Evolutionary conservation across 2,888 invertebrate species (phyloP).

Genomic region (Eretmocerus hayati): DNA sequence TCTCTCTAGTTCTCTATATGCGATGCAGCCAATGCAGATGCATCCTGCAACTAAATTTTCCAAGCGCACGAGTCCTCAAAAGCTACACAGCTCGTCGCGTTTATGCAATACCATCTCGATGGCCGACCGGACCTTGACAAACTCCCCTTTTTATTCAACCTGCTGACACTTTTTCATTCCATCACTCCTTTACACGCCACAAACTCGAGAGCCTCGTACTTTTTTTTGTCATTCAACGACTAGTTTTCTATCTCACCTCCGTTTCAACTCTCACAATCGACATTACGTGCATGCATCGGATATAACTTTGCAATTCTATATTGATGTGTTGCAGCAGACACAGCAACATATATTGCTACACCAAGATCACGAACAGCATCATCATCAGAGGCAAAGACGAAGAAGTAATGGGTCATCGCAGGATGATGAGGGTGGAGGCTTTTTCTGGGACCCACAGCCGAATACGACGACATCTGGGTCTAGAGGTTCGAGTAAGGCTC

Average conservation of each 20-base stretch:
- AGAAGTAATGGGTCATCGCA: conserved; percentile 15
- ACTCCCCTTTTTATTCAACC: conserved; percentile 2
- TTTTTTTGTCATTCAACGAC: too few relatives aligned
- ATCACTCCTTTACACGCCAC: too few relatives aligned
- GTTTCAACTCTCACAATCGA: too few relatives aligned
- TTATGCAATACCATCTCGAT: conserved; percentile 16
- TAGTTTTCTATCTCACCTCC: not conserved
- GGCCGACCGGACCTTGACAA: not conserved
- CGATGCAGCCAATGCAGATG: conserved; percentile 21
- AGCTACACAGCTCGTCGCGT: conserved; percentile 19
- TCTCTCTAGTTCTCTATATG: conserved; percentile 5
- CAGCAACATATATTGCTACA: too few relatives aligned
- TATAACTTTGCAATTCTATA: too few relatives aligned
- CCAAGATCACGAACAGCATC: too few relatives aligned
- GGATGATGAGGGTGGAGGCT: conserved; percentile 31
- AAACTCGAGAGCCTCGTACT: too few relatives aligned
- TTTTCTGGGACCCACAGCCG: conserved; percentile 42
- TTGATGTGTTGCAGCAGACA: too few relatives aligned
- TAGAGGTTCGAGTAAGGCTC: conserved; percentile 20
- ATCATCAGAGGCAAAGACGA: too few relatives aligned
- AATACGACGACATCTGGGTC: too few relatives aligned
- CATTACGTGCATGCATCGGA: too few relatives aligned
- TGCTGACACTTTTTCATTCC: conserved; percentile 3
- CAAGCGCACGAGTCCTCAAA: conserved; percentile 12
- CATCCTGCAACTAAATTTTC: conserved; percentile 21